Evolutionary conservation across 1,140 invertebrate genomes (phyloP).

Genomic region (Popillia japonica): DNA sequence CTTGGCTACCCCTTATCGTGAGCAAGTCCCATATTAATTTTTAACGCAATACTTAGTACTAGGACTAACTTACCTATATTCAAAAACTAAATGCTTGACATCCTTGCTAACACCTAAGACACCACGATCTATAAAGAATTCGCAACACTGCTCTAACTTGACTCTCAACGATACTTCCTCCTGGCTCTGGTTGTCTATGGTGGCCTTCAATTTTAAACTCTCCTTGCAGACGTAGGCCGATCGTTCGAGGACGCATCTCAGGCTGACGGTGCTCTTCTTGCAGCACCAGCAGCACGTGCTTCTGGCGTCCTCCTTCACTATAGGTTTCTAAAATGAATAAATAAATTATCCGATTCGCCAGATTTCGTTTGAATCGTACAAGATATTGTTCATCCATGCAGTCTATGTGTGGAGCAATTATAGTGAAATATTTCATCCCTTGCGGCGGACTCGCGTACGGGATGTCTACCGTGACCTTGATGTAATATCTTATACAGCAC

Average conservation of each 20-base stretch:
- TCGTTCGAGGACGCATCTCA: slow-evolving; percentile 76
- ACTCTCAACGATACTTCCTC: slow-evolving; percentile 75
- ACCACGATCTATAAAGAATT: slow-evolving; percentile 84
- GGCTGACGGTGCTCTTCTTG: slow-evolving; percentile 73
- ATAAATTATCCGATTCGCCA: too few relatives aligned
- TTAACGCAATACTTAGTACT: background rate
- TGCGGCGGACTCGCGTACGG: slow-evolving; percentile 86
- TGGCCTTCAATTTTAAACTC: slow-evolving; percentile 76
- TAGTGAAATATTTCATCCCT: slow-evolving; percentile 86
- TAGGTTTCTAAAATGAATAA: slow-evolving; percentile 74
- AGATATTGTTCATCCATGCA: slow-evolving; percentile 88
- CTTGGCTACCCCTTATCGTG: slow-evolving; percentile 66
- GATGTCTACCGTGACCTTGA: slow-evolving; percentile 82
- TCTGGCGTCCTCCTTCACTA: slow-evolving; percentile 73
- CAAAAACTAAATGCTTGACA: slow-evolving; percentile 74
- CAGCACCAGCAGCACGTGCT: slow-evolving; percentile 81
- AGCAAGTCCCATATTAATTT: slow-evolving; percentile 19
- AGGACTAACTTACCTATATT: slow-evolving; percentile 68
- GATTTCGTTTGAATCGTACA: slow-evolving; percentile 62
- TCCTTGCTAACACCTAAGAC: slow-evolving; percentile 80
- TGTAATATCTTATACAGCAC: slow-evolving; percentile 80
- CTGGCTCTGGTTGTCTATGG: slow-evolving; percentile 82
- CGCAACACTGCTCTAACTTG: slow-evolving; percentile 79
- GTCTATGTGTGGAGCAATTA: slow-evolving; percentile 85
- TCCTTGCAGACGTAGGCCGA: slow-evolving; percentile 85